Percentiles rank a stretch among this genome's conserved stretches.
These are phyloP conservation scores for Gadopsis marmoratus DNA, from an alignment of 2,797 vertebrate species.

Conservation along the genomic window DNA sequence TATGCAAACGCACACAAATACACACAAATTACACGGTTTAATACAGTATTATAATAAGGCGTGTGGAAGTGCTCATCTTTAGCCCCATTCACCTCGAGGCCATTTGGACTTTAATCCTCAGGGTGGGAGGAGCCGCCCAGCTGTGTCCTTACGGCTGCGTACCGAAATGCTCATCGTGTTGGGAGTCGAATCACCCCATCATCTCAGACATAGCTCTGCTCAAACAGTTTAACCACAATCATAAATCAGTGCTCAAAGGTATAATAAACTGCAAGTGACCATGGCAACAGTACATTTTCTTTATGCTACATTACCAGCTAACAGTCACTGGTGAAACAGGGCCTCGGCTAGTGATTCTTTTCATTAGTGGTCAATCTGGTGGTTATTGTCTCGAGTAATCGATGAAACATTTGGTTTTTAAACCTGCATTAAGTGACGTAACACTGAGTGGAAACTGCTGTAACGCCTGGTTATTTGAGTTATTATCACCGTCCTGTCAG, in stretches of 20 bases:
- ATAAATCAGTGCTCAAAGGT: conserved; percentile 44
- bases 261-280: conserved; percentile 24
- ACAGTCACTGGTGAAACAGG: conserved; percentile 7
- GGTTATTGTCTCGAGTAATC: not conserved
- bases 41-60: conserved; percentile 58
- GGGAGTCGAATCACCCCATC: conserved; percentile 16
- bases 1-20: conserved; percentile 33
- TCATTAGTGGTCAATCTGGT: not conserved
- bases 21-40: conserved; percentile 45
- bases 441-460: not conserved
- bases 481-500: too few relatives aligned
- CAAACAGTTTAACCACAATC: conserved; percentile 26
- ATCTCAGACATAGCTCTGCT: conserved; percentile 14
- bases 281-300: conserved; percentile 8
- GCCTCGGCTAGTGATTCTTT: not conserved
- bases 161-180: conserved; percentile 35
- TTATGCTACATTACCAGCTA: conserved; percentile 7
- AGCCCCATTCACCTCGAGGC: conserved; percentile 14
- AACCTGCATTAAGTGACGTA: not conserved
- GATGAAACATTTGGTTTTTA: not conserved
- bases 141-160: conserved; percentile 41
- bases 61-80: conserved; percentile 54
- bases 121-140: conserved; percentile 38
- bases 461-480: not conserved
- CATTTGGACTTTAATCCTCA: conserved; percentile 21